Evolutionary conservation across 1,140 invertebrate species (phyloP).

Genomic region (Bombus confusus): DNA sequence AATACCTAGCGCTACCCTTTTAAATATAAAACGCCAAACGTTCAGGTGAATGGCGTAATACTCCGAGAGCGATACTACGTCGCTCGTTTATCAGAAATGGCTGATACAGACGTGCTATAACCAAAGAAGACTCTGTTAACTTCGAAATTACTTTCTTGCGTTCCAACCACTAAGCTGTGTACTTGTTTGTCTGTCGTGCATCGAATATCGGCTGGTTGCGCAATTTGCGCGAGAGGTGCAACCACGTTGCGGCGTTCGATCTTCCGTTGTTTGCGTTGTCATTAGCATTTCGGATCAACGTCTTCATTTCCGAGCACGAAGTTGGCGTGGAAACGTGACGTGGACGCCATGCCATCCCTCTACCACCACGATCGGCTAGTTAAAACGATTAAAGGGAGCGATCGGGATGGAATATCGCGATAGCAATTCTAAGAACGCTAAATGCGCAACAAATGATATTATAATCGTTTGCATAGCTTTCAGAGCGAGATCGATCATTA

Average conservation of each 20-base stretch:
- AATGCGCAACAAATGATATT: too few relatives aligned
- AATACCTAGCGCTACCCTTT: background rate
- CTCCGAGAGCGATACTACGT: background rate
- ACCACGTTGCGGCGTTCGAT: background rate
- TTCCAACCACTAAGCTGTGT: background rate
- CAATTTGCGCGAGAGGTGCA: background rate
- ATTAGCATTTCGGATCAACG: background rate
- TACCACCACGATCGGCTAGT: background rate
- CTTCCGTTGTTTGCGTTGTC: slow-evolving; percentile 5
- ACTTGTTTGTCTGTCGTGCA: background rate
- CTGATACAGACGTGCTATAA: background rate
- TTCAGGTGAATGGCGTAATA: background rate
- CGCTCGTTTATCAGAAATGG: background rate
- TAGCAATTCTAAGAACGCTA: background rate
- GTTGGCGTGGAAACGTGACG: background rate
- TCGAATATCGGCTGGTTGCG: background rate
- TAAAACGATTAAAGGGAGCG: background rate
- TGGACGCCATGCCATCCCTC: too few relatives aligned
- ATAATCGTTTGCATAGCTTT: too few relatives aligned
- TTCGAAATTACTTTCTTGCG: background rate
- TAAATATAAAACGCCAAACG: slow-evolving; percentile 15
- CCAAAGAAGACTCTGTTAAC: background rate
- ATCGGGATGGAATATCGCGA: background rate
- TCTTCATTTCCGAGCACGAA: background rate
- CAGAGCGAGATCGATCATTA: too few relatives aligned